phyloP scores from a whole-genome alignment of 2,113 vertebrate species.

The Corythoichthys haematopterus region DNA sequence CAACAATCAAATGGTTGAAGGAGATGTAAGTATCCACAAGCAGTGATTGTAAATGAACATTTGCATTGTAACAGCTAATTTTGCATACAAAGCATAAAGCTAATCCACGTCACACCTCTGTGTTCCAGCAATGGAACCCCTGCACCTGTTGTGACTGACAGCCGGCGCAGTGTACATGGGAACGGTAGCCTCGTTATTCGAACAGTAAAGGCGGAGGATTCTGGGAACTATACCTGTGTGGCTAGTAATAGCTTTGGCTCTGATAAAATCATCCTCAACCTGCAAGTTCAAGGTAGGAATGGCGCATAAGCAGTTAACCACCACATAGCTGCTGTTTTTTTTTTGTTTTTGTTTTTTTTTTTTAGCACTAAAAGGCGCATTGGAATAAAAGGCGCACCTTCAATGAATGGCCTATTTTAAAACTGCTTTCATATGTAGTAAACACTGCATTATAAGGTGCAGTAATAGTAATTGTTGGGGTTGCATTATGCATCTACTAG shows the following conservation, averaged over 20 bases:
- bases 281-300: slow-evolving; percentile 92
- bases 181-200: slow-evolving; percentile 96
- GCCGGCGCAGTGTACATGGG: slow-evolving; percentile 87
- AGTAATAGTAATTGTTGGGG: no score
- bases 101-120: background rate
- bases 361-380: no score
- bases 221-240: slow-evolving; percentile 93
- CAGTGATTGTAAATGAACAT: background rate
- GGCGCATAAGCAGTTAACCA: background rate
- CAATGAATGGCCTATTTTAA: no score
- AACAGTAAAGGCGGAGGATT: slow-evolving; percentile 95
- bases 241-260: slow-evolving; percentile 95
- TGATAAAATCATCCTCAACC: slow-evolving; percentile 90
- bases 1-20: slow-evolving; percentile 95
- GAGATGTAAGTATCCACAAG: slow-evolving; percentile 81
- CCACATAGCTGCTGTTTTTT: background rate
- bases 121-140: slow-evolving; percentile 85
- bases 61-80: background rate
- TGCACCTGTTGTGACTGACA: slow-evolving; percentile 88
- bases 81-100: background rate
- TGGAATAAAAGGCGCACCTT: no score
- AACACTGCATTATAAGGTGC: no score
- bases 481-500: no score
- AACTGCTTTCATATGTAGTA: no score
- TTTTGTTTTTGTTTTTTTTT: no score